phyloP scores from a whole-genome alignment of 2,797 vertebrate genomes.

The Sparidentex hasta region DNA sequence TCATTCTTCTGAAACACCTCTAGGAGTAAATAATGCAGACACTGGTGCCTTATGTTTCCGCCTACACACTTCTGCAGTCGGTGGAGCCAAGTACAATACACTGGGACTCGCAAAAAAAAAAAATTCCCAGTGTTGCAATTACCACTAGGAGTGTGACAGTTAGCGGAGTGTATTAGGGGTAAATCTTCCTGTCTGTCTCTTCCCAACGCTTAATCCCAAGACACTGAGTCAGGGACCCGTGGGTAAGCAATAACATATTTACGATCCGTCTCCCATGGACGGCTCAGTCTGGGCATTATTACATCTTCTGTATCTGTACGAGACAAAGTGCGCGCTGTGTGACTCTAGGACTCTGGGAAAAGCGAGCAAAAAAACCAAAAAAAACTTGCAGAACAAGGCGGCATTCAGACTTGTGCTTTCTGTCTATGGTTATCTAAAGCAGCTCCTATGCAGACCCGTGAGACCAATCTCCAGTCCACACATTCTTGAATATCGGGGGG shows the following conservation, averaged over 20 bases:
- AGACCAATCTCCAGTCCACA: constrained; percentile 37
- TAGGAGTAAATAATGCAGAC: neutral
- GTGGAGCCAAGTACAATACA: neutral
- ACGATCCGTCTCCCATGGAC: constrained; percentile 52
- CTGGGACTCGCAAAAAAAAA: neutral
- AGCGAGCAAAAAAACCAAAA: neutral
- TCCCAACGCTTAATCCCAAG: constrained; percentile 41
- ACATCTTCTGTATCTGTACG: constrained; percentile 38
- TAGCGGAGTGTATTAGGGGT: constrained; percentile 7
- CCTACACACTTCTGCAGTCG: neutral
- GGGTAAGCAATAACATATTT: constrained; percentile 59
- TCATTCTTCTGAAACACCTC: neutral
- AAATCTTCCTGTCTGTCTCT: constrained; percentile 34
- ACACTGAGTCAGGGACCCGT: constrained; percentile 44
- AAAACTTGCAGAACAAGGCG: constrained; percentile 67
- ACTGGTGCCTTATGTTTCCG: neutral
- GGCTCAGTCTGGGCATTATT: constrained; percentile 63
- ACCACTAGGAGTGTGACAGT: constrained; percentile 15
- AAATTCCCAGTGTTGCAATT: neutral
- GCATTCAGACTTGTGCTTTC: constrained; percentile 61
- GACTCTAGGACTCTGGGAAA: constrained; percentile 45
- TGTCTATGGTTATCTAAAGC: constrained; percentile 60
- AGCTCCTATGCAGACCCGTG: constrained; percentile 49
- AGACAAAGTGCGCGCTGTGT: constrained; percentile 60
- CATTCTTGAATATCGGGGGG: constrained; percentile 32